Conservation (phyloP, 2,888 invertebrate species). For the Pollenia angustigena region DNA sequence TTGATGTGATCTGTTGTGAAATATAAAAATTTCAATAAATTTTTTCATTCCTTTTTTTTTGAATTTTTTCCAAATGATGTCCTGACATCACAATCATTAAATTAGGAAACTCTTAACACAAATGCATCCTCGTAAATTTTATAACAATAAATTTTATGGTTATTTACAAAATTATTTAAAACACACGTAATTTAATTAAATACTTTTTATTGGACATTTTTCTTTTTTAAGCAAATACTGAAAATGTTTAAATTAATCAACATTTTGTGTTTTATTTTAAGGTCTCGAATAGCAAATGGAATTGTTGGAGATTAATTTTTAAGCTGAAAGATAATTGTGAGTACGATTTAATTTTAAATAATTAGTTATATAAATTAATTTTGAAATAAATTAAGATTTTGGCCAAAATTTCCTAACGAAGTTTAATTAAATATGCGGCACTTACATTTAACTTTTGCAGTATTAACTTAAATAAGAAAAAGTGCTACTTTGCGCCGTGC, state of each 20-base stretch:
- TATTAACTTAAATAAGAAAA: too few relatives aligned
- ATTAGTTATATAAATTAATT: too few relatives aligned
- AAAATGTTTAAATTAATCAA: neutral
- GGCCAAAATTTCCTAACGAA: too few relatives aligned
- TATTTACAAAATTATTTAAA: constrained; percentile 14
- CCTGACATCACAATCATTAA: constrained; percentile 47
- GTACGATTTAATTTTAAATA: too few relatives aligned
- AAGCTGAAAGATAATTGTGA: too few relatives aligned
- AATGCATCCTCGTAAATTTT: constrained; percentile 12
- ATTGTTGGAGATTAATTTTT: too few relatives aligned
- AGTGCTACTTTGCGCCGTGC: too few relatives aligned
- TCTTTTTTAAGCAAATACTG: neutral
- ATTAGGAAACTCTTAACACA: constrained; percentile 29
- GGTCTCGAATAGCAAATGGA: neutral
- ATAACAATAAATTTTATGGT: constrained; percentile 24
- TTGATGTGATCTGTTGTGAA: constrained; percentile 6
- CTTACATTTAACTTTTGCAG: too few relatives aligned
- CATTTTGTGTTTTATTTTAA: neutral
- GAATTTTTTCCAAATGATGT: constrained; percentile 7
- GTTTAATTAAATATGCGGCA: too few relatives aligned
- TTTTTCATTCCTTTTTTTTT: neutral
- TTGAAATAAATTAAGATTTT: too few relatives aligned
- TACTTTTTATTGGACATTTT: neutral
- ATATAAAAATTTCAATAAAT: constrained; percentile 36
- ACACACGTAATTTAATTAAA: constrained; percentile 31